These are phyloP conservation scores for Phrynosoma blainvillii DNA, from an alignment of 2,113 vertebrate species.

Conservation along the genomic window DNA sequence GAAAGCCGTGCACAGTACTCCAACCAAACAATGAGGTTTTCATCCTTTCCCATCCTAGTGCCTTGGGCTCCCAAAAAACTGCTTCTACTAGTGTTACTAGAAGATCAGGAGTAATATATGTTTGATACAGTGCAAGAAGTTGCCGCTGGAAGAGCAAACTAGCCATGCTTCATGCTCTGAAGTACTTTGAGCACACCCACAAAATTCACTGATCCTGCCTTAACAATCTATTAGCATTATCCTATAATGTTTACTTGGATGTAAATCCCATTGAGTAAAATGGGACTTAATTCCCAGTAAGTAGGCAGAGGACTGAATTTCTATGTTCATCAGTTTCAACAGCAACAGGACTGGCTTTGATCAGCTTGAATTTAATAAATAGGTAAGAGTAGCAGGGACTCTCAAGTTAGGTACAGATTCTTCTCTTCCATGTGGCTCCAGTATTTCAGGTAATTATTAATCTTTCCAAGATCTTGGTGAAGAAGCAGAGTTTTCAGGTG, in stretches of 20 bases:
- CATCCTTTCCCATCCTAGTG: neutral
- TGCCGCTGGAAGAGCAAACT: neutral
- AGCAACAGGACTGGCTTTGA: neutral
- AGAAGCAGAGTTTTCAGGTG: neutral
- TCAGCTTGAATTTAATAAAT: slow-evolving; percentile 62
- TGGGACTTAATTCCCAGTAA: neutral
- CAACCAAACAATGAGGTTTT: neutral
- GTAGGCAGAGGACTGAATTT: neutral
- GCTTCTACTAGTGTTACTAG: neutral
- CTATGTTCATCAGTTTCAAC: neutral
- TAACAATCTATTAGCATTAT: neutral
- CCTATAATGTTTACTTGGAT: neutral
- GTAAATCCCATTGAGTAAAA: neutral
- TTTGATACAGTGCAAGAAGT: neutral
- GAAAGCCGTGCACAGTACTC: neutral
- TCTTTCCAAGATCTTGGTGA: neutral
- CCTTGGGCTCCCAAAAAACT: neutral
- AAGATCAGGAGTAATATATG: neutral
- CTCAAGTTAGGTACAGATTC: slow-evolving; percentile 29
- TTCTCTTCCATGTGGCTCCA: slow-evolving; percentile 45
- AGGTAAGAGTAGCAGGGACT: slow-evolving; percentile 51
- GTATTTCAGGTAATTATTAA: slow-evolving; percentile 16
- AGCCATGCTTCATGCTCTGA: neutral
- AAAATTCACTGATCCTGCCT: neutral
- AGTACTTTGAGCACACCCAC: neutral